Percentiles rank a stretch among this genome's conserved stretches.
These are phyloP conservation scores for Gallinago stenura DNA, from an alignment of 2,797 vertebrate species.

Conservation along the genomic window DNA sequence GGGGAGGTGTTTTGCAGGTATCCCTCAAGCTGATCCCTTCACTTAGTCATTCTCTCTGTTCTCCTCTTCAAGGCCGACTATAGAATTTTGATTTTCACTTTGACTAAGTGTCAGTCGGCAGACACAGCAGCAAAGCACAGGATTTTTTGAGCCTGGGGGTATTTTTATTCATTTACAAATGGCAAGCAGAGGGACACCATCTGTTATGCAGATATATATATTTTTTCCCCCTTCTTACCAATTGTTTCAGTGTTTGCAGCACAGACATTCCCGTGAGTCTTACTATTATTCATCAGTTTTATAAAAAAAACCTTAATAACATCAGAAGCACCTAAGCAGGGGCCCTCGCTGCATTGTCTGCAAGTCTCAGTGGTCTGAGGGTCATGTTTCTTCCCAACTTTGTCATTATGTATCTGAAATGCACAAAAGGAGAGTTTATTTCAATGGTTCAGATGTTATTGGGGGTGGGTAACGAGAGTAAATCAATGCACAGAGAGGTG, in stretches of 20 bases:
- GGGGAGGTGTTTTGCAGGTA: neutral
- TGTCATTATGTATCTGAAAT: neutral
- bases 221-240: neutral
- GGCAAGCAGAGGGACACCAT: neutral
- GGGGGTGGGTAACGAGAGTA: fast-evolving
- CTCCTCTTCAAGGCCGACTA: neutral
- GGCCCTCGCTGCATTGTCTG: neutral
- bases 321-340: neutral
- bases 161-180: neutral
- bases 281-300: neutral
- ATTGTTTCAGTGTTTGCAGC: neutral
- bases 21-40: fast-evolving
- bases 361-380: neutral
- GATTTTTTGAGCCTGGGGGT: conserved; percentile 2
- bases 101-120: neutral
- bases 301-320: neutral
- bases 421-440: neutral
- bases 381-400: neutral
- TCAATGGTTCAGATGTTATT: neutral
- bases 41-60: neutral
- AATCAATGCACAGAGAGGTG: neutral
- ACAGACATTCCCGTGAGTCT: neutral
- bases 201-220: neutral
- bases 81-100: neutral
- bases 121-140: neutral